Conservation (phyloP, 2,888 invertebrate species). For the Orchestes rusci region DNA sequence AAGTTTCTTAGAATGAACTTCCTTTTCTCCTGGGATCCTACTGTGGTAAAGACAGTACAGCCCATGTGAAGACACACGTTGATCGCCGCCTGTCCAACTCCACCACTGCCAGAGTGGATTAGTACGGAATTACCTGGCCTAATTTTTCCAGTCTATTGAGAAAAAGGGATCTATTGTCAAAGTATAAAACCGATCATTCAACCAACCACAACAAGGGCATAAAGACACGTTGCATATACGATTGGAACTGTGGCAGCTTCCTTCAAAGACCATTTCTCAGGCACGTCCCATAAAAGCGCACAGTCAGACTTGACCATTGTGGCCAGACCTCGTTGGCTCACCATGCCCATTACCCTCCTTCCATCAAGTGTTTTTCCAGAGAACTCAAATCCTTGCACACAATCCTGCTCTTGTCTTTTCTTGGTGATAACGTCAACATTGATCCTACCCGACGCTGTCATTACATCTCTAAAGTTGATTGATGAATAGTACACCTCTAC, state of each 20-base stretch:
- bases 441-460: slow-evolving; percentile 88
- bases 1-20: slow-evolving; percentile 52
- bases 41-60: slow-evolving; percentile 64
- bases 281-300: slow-evolving; percentile 46
- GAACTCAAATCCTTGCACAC: slow-evolving; percentile 62
- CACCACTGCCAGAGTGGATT: slow-evolving; percentile 59
- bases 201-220: slow-evolving; percentile 32
- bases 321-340: slow-evolving; percentile 48
- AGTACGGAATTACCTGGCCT: slow-evolving; percentile 43
- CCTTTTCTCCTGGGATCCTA: slow-evolving; percentile 57
- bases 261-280: slow-evolving; percentile 49
- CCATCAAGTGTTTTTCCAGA: slow-evolving; percentile 45
- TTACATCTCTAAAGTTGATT: slow-evolving; percentile 86
- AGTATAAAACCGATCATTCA: too few relatives aligned
- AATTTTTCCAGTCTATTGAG: slow-evolving; percentile 27
- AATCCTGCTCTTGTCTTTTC: slow-evolving; percentile 56
- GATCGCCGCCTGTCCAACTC: slow-evolving; percentile 75
- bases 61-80: slow-evolving; percentile 57
- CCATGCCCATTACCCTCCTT: slow-evolving; percentile 44
- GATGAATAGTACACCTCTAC: slow-evolving; percentile 56
- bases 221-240: slow-evolving; percentile 48
- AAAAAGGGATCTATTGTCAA: too few relatives aligned
- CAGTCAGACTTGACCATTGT: slow-evolving; percentile 47
- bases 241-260: slow-evolving; percentile 56
- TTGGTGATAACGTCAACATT: slow-evolving; percentile 72